Conservation (phyloP, 2,888 invertebrate species). For the Tachystola acroxantha region DNA sequence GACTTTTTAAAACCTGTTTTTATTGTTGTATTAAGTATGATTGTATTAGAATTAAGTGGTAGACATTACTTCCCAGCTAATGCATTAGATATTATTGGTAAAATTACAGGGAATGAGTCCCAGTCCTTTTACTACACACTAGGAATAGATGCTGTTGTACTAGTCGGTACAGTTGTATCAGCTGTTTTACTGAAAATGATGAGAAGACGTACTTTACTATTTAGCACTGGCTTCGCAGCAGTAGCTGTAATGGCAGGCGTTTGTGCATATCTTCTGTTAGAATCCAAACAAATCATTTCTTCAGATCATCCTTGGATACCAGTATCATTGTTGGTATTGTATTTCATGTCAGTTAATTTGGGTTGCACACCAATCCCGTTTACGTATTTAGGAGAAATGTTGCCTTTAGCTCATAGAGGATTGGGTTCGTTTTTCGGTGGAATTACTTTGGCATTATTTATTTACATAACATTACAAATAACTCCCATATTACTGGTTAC, state of each 20-base stretch:
- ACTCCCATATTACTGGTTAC: slow-evolving; percentile 23
- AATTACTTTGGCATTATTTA: slow-evolving; percentile 16
- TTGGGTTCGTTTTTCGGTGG: slow-evolving; percentile 23
- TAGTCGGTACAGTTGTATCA: slow-evolving; percentile 25
- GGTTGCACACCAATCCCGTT: slow-evolving; percentile 30
- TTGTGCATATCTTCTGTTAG: slow-evolving; percentile 22
- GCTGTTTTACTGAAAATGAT: slow-evolving; percentile 40
- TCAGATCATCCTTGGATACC: slow-evolving; percentile 24
- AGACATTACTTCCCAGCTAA: slow-evolving; percentile 48
- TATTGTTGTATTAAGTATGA: slow-evolving; percentile 29
- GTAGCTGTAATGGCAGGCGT: slow-evolving; percentile 19
- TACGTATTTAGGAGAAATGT: slow-evolving; percentile 29
- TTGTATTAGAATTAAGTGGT: slow-evolving; percentile 43
- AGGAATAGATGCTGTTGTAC: slow-evolving; percentile 24
- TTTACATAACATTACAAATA: slow-evolving; percentile 16
- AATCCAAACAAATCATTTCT: slow-evolving; percentile 14
- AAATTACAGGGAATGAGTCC: too few species aligned
- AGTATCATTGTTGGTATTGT: slow-evolving; percentile 22
- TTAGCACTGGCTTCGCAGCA: slow-evolving; percentile 27
- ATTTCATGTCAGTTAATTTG: slow-evolving; percentile 26
- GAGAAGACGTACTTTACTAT: slow-evolving; percentile 41
- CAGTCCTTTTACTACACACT: slow-evolving; percentile 38
- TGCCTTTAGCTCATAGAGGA: slow-evolving; percentile 29
- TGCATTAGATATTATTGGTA: slow-evolving; percentile 41
- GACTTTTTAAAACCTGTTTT: slow-evolving; percentile 44